Base-by-base conservation (phyloP, 2,113 vertebrate genomes). In the Amblyornis subalaris region DNA sequence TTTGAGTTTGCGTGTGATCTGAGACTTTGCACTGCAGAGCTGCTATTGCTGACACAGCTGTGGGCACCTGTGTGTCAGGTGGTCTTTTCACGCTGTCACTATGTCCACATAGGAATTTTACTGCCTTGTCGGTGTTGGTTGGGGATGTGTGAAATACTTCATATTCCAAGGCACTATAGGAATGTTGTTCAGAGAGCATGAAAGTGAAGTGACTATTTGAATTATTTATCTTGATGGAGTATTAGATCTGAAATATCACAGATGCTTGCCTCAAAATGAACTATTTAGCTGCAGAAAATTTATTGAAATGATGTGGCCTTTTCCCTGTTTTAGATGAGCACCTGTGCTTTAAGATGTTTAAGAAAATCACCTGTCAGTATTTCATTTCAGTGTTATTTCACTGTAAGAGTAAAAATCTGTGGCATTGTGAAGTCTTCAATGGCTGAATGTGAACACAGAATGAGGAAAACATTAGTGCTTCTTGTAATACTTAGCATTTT, bases 111-210 rank as follows among this genome's bases (percentile, higher is more conserved):
- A 50, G 29, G 23, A 44, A 33, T 92, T 79, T 69, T 50, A 35
- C 47, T 38, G 12, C 26, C 2, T 6, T 45, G 8, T 14, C 0
- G 0, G 7, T 88, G 20, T 51, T 73, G 67, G 1, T 3, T 71
- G 26, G 6, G 33, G 2, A 28, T 38, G 18, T 74, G 60, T 42
- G 35, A 71, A 64, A 74, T 73, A 57, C 57, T 86, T 76, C 8
- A 17, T 70, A 19, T 70, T 76, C 24, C 1, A 19, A 40, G 29
- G 58, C 13, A 45, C 7, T 53, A 2, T 11, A 45, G 44, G 11
- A 61, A 28, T 79, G 28, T 62, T 67, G 26, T 31, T 76, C 55
- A 14, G 28, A 29, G 0, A 3, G 1, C 9, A 5, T 51, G 53
- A 45, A 78, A 28, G 14, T 53, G 33, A 10, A 2, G 7, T 82